Evolutionary conservation across 2,888 invertebrate species (phyloP).

Genomic region (Phrixothrix hirtus): DNA sequence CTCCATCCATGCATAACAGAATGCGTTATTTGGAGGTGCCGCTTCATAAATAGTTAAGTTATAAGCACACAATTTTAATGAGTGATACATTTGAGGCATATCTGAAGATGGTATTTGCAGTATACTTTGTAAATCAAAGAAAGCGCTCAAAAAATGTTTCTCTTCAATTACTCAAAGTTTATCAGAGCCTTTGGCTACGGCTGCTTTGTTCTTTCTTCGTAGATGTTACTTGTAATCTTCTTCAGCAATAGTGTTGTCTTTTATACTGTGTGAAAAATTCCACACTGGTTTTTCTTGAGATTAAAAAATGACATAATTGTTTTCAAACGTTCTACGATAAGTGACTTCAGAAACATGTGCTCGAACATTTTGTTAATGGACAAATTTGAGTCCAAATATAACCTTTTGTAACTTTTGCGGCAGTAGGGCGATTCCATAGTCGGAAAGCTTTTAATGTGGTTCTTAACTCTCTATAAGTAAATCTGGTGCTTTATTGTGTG

Average conservation of each 20-base stretch:
- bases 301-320: constrained; percentile 32
- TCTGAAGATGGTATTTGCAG: constrained; percentile 41
- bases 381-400: neutral
- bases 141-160: constrained; percentile 1
- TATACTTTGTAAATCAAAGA: neutral
- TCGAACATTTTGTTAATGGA: constrained; percentile 4
- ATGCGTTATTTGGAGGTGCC: constrained; percentile 33
- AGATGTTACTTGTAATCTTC: neutral
- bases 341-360: constrained; percentile 1
- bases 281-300: constrained; percentile 38
- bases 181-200: neutral
- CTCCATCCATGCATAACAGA: constrained; percentile 4
- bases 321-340: no score
- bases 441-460: no score
- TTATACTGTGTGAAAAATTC: constrained; percentile 26
- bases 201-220: neutral
- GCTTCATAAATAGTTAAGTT: no score
- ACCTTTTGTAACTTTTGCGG: neutral
- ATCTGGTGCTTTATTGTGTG: no score
- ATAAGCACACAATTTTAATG: no score
- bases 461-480: no score
- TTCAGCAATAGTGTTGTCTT: constrained; percentile 13
- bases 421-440: constrained; percentile 2
- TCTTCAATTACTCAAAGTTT: no score
- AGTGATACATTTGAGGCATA: constrained; percentile 42